Conservation (phyloP, 2,888 invertebrate genomes). For the Drosophila algonquin region DNA sequence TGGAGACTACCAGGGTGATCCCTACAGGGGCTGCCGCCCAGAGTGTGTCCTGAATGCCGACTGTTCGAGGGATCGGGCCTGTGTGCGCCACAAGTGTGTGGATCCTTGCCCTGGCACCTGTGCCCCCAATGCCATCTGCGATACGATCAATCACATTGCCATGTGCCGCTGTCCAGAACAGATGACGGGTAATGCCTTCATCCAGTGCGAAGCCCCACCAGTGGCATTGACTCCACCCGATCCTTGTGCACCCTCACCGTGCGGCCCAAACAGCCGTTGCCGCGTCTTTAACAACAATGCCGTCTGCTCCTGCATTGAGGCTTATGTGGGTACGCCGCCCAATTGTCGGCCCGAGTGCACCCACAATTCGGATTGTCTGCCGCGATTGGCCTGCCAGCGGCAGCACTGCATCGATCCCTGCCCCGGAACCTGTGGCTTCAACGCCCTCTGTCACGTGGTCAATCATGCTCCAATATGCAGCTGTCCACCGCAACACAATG, state of each 20-base stretch:
- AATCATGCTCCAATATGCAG: conserved; percentile 92
- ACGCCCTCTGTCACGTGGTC: conserved; percentile 89
- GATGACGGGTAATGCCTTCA: conserved; percentile 90
- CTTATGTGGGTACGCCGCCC: conserved; percentile 90
- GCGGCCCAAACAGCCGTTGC: conserved; percentile 91
- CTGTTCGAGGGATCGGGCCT: conserved; percentile 89
- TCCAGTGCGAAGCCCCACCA: conserved; percentile 84
- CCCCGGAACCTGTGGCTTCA: conserved; percentile 90
- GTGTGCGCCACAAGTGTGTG: conserved; percentile 89
- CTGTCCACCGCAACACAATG: conserved; percentile 88
- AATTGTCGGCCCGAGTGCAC: conserved; percentile 91
- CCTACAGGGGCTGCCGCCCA: conserved; percentile 90
- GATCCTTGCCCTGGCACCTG: conserved; percentile 93
- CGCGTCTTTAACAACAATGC: conserved; percentile 85
- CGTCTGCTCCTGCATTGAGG: conserved; percentile 90
- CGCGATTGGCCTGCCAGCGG: conserved; percentile 90
- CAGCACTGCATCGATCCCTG: conserved; percentile 93
- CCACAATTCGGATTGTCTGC: conserved; percentile 90
- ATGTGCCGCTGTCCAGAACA: conserved; percentile 90
- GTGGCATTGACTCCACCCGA: conserved; percentile 81
- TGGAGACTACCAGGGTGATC: conserved; percentile 89
- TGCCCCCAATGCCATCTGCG: conserved; percentile 90
- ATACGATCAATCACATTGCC: conserved; percentile 90
- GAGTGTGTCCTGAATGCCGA: conserved; percentile 91
- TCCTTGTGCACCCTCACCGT: conserved; percentile 89